Evolutionary conservation across 2,797 vertebrate species (phyloP).

Genomic region (Eulemur mongoz): DNA sequence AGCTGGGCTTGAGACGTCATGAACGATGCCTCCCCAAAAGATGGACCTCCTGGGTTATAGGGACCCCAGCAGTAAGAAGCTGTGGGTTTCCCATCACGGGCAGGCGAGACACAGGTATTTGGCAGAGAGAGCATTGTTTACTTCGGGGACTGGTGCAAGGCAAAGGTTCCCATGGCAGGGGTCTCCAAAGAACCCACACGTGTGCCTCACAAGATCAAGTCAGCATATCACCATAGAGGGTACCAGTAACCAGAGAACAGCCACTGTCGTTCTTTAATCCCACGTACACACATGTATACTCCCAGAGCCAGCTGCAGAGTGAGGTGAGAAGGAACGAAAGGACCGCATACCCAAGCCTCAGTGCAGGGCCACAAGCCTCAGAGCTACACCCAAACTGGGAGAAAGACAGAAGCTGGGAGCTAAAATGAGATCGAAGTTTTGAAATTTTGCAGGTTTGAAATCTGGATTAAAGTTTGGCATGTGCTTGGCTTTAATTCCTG

Average conservation of each 20-base stretch:
- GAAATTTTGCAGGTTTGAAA: not conserved
- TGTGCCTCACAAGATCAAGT: not conserved
- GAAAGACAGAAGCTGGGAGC: not conserved
- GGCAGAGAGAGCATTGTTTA: not conserved
- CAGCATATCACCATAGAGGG: not conserved
- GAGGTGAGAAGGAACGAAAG: not conserved
- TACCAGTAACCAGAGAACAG: not conserved
- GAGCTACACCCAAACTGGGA: not conserved
- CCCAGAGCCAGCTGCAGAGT: not conserved
- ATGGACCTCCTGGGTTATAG: not conserved
- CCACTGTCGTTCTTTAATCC: not conserved
- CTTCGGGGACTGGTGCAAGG: not conserved
- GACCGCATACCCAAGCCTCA: not conserved
- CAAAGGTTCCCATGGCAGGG: not conserved
- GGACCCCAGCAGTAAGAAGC: not conserved
- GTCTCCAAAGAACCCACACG: not conserved
- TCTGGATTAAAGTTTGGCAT: not conserved
- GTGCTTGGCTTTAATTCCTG: not conserved
- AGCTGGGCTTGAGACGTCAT: not conserved
- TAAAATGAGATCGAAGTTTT: not conserved
- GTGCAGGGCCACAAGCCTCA: not conserved
- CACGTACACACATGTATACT: accelerated
- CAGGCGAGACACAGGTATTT: too few relatives aligned
- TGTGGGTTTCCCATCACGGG: too few relatives aligned
- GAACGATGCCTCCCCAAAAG: not conserved